Evolutionary conservation across 2,797 vertebrate species (phyloP), one percentile per base, ranked within the genome.

Genomic region (Lepus oiostolus): DNA sequence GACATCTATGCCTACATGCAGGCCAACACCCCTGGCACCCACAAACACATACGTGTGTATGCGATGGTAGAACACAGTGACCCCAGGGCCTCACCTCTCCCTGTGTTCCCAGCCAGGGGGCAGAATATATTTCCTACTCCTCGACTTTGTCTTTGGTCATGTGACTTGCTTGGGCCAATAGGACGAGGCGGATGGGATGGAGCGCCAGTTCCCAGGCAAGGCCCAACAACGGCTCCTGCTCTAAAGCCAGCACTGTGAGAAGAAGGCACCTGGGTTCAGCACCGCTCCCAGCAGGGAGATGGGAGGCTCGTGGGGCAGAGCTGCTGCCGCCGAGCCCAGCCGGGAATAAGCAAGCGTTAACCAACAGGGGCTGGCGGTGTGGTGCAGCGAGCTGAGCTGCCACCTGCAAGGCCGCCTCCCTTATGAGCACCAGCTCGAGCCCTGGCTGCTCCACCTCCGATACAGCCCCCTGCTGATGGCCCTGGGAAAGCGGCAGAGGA

Each of bases 91-190:
- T 74, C 4, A 3, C 60, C 10, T 30, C 14, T 24, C 63, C n/a
- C 63, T 85, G 3, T 22, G 16, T 42, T 35, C 50, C n/a, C 63
- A 32, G 14, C 12, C 5, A 16, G 32, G 8, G 9, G 22, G 4
- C 42, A 84, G 35, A 92, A 7, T 24, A 4, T 19, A 47, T 63
- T 58, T 72, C 26, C 35, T 50, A 60, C 14, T 26, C 30, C 14
- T 86, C 30, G 11, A 68, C 21, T 54, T 82, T n/a, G n/a, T 28
- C 6, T 50, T 74, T 58, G n/a, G 63, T 88, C n/a, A 58, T 6
- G 5, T 47, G 32, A 63, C 87, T 87, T 81, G 71, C 63, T 93
- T 90, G 85, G 50, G 7, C 30, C 83, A 89, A 54, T n/a, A 81
- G 50, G 35, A 42, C 58, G 74, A 77, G 42, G 63, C 58, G 52